Evolutionary conservation across 2,888 invertebrate genomes (phyloP).

Genomic region (Dermolepida albohirtum): DNA sequence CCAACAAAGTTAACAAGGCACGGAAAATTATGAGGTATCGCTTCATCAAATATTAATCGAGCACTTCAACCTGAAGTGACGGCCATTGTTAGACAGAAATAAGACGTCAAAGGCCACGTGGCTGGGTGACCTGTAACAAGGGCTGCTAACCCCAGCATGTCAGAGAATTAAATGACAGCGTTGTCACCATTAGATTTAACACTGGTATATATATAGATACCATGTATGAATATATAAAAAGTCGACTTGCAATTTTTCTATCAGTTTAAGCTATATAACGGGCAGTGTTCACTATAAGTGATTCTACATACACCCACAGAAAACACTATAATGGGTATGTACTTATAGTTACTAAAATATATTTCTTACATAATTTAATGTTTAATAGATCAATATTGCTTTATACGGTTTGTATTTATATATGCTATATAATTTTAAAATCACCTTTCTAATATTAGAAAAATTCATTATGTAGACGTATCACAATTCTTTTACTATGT

Average conservation of each 20-base stretch:
- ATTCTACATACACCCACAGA: too few species aligned
- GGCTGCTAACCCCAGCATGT: slow-evolving; percentile 39
- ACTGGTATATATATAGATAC: slow-evolving; percentile 29
- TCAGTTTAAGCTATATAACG: slow-evolving; percentile 11
- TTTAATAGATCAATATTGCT: too few species aligned
- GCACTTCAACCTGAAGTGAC: slow-evolving; percentile 51
- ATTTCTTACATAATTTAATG: too few species aligned
- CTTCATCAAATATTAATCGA: slow-evolving; percentile 57
- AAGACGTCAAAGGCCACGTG: slow-evolving; percentile 50
- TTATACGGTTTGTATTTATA: too few species aligned
- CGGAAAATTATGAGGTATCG: slow-evolving; percentile 50
- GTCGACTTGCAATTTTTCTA: slow-evolving; percentile 21
- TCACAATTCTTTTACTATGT: too few species aligned
- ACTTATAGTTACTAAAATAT: background rate
- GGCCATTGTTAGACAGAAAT: slow-evolving; percentile 47
- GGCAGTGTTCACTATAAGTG: background rate
- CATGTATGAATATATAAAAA: slow-evolving; percentile 37
- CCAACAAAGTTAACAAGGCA: slow-evolving; percentile 37
- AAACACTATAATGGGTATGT: slow-evolving; percentile 19
- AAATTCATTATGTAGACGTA: too few species aligned
- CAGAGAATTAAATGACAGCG: slow-evolving; percentile 41
- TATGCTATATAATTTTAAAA: too few species aligned
- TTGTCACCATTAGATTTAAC: slow-evolving; percentile 43
- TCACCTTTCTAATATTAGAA: too few species aligned
- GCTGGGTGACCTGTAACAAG: slow-evolving; percentile 47